Conservation (phyloP, 2,113 vertebrate genomes). For the Cettia cetti region DNA sequence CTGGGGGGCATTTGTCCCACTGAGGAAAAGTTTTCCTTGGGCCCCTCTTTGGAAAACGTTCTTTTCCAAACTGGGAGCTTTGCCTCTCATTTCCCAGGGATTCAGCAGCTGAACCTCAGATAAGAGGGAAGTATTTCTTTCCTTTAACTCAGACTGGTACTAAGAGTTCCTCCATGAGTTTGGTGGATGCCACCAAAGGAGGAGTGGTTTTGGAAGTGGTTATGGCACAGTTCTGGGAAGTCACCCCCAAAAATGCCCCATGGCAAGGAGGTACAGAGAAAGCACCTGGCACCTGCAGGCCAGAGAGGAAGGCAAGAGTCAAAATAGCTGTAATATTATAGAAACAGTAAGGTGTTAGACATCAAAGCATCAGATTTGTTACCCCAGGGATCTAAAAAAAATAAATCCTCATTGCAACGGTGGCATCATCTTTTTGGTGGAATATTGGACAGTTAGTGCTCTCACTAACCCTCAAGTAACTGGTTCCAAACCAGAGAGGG, state of each 20-base stretch:
- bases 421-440: background rate
- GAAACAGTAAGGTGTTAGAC: background rate
- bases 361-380: background rate
- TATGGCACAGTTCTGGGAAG: background rate
- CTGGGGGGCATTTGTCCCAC: background rate
- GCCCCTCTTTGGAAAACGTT: background rate
- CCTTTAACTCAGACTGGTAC: background rate
- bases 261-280: background rate
- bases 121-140: background rate
- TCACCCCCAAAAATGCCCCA: background rate
- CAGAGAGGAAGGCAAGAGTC: background rate
- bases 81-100: background rate
- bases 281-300: background rate
- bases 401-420: background rate
- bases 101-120: background rate
- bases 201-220: background rate
- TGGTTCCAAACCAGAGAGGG: background rate
- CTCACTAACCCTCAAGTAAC: background rate
- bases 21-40: background rate
- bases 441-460: background rate
- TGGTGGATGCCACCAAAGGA: background rate
- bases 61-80: background rate
- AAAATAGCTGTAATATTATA: background rate
- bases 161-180: background rate
- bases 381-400: background rate